Evolutionary conservation across 2,113 vertebrate genomes (phyloP), one percentile per base, ranked within the genome.

Genomic region (Callospermophilus lateralis): DNA sequence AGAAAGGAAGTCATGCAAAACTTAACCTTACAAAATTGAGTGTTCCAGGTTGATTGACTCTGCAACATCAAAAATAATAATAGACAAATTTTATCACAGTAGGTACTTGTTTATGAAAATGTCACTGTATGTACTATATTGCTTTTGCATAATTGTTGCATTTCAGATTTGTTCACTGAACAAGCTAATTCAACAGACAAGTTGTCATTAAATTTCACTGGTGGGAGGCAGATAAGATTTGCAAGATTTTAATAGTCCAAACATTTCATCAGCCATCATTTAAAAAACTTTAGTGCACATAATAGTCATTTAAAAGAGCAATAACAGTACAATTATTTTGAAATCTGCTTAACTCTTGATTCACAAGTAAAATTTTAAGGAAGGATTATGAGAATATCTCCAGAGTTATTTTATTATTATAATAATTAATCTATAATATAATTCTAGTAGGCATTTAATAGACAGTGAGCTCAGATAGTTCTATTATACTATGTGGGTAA

Each of bases 181-280:
- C 77, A 96, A 88, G 65, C 68, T 95, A 95, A 97, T 97, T 97
- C 97, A 84, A 93, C 83, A 97, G 96, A 96, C 92, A 97, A 89
- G 89, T 85, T 97, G 90, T 97, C 95, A 98, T 97, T 97, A 98
- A 94, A 93, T 96, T 94, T 88, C 39, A 84, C 89, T 87, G 63
- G 95, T 94, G 87, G 93, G 96, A 98, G 95, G 94, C 84, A 96
- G 68, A 53, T 65, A 74, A 90, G 77, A 96, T 94, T 91, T 96
- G 28, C 32, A 91, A 45, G 48, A 48, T 97, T 97, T 98, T 95
- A 97, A 97, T 95, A 89, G 73, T 92, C 97, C 68, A 85, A 96
- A 85, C 81, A 55, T 88, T 95, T 90, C 42, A 73, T 96, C 74
- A 92, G 68, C 67, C 74, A 84, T 89, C 84, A 91, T 96, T 90